A percentile compares a stretch with the other conserved stretches of the same genome.
Conservation (phyloP, 2,888 invertebrate species). For the Plagiodera versicolora region DNA sequence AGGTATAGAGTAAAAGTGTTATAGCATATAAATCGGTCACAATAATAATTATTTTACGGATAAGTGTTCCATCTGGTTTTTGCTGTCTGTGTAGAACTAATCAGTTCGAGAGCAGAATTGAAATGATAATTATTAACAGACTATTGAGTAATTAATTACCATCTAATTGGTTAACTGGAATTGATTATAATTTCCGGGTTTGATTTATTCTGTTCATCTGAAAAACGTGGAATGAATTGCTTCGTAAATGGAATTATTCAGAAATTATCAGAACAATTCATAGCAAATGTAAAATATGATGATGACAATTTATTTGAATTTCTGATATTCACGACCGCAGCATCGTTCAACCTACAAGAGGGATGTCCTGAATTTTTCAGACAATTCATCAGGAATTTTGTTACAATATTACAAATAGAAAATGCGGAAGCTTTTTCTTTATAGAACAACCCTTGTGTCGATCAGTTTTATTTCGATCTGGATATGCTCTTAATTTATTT, state of each 20-base stretch:
- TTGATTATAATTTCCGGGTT: slow-evolving; percentile 16
- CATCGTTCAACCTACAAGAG: too few species aligned
- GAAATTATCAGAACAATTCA: background rate
- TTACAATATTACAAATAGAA: too few species aligned
- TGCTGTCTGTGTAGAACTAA: slow-evolving; percentile 17
- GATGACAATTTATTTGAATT: too few species aligned
- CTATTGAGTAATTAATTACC: slow-evolving; percentile 14
- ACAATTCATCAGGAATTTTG: too few species aligned
- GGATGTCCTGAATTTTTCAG: too few species aligned
- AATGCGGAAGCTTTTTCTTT: too few species aligned
- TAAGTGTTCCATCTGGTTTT: slow-evolving; percentile 12
- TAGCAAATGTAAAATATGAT: too few species aligned
- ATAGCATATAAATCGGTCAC: slow-evolving; percentile 22
- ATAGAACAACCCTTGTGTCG: too few species aligned
- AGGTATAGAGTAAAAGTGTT: slow-evolving; percentile 20
- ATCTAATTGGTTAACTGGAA: slow-evolving; percentile 16
- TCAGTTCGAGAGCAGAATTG: slow-evolving; percentile 14
- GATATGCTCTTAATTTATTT: too few species aligned
- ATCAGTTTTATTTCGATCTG: too few species aligned
- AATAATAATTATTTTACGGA: slow-evolving; percentile 15
- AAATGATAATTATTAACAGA: slow-evolving; percentile 8
- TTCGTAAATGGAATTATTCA: background rate
- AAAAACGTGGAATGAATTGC: background rate
- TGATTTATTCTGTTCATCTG: background rate
- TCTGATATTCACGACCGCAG: too few species aligned